Conservation (phyloP, 2,888 invertebrate genomes). For the Blastobasis adustella region DNA sequence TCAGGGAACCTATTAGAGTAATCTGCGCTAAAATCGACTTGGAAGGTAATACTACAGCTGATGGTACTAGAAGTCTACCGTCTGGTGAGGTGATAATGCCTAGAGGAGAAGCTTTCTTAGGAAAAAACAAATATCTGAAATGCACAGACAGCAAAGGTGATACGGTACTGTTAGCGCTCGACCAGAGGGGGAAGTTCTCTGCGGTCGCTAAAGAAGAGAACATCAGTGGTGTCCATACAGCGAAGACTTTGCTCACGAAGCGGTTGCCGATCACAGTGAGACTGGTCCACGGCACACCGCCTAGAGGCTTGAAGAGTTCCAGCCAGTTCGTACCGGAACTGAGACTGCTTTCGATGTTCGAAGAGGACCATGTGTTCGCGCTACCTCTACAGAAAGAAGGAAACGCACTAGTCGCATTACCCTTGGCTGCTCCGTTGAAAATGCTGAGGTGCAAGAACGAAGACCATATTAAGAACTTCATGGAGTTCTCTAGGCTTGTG, state of each 20-base stretch:
- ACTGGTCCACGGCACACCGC: constrained; percentile 92
- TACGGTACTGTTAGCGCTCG: constrained; percentile 86
- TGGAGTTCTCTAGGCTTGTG: constrained; percentile 85
- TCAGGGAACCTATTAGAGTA: constrained; percentile 85
- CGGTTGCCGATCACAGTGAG: constrained; percentile 94
- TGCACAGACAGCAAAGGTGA: constrained; percentile 91
- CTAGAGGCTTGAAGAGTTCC: constrained; percentile 87
- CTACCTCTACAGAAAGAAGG: constrained; percentile 88
- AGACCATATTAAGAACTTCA: constrained; percentile 82
- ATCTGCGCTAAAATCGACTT: constrained; percentile 77
- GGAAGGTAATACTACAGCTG: constrained; percentile 78
- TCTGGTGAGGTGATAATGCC: constrained; percentile 90
- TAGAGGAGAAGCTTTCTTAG: constrained; percentile 80
- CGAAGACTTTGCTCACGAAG: constrained; percentile 90
- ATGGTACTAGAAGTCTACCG: constrained; percentile 83
- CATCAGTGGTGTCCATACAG: constrained; percentile 95
- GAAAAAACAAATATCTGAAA: constrained; percentile 87
- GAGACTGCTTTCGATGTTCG: constrained; percentile 87
- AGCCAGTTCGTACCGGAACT: constrained; percentile 90
- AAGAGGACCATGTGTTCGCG: constrained; percentile 90
- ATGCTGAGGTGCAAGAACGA: constrained; percentile 88
- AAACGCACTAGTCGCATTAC: constrained; percentile 86
- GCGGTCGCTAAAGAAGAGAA: constrained; percentile 94
- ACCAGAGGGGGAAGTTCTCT: constrained; percentile 93
- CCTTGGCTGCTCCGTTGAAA: constrained; percentile 89